Base-by-base conservation (phyloP, 2,113 vertebrate species). In the Dicentrarchus labrax region DNA sequence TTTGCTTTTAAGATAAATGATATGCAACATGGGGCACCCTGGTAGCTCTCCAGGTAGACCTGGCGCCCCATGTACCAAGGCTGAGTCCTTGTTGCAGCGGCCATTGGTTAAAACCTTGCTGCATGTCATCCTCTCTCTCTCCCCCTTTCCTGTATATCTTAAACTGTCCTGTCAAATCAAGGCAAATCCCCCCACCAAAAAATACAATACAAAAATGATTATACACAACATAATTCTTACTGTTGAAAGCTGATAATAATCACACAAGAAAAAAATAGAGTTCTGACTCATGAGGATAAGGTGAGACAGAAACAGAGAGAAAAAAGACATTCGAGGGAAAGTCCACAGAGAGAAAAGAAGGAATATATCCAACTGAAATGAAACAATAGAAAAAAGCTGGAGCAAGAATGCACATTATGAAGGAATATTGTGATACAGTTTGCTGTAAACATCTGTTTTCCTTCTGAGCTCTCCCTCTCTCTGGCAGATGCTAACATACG, bases 361-460 rank as follows among this genome's bases (percentile, higher is more conserved):
- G 53, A 57, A n/a, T 45, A 53, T 22, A 68, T 71, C 12, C 19
- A 71, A 64, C n/a, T 59, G 39, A 78, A 72, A 65, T 73, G 30
- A 82, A 78, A 51, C 17, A 83, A 72, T 2, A 39, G 7, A 60
- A 4, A 56, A 61, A 43, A 68, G 13, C 22, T 36, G 13, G 2
- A 62, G 73, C 24, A 48, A 61, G 6, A 45, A 81, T 41, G 22
- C 41, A 56, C 73, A 82, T 83, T 75, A 81, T 80, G 39, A 62
- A 62, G 16, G 50, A 51, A 87, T 36, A 61, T 45, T 57, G 56
- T 16, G 11, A 54, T 87, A 39, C 45, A 84, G 69, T 80, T 86
- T 72, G 47, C 56, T 53, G 10, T 13, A 39, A 68, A 78, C 69
- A 83, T 88, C 68, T 91, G 85, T 64, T 82, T 79, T 59, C 78